Evolutionary conservation across 2,888 invertebrate genomes (phyloP).

Genomic region (Hypsopygia costalis): DNA sequence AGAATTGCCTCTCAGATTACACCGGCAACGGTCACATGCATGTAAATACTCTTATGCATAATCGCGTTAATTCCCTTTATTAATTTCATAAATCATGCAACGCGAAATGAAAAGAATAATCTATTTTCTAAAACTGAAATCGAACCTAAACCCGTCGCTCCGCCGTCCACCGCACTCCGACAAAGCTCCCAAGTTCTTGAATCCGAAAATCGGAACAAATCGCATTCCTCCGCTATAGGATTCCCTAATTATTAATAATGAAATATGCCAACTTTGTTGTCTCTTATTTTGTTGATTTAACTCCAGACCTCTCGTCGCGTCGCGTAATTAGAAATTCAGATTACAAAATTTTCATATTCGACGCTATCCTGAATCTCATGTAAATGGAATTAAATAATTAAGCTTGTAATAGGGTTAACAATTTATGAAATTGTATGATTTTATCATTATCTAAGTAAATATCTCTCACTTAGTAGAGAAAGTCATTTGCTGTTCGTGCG

Average conservation of each 20-base stretch:
- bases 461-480: too few relatives aligned
- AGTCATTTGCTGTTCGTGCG: too few relatives aligned
- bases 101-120: too few relatives aligned
- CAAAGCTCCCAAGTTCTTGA: conserved; percentile 14
- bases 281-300: conserved; percentile 62
- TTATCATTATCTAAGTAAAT: too few relatives aligned
- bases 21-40: too few relatives aligned
- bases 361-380: conserved; percentile 26
- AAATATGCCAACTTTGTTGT: conserved; percentile 73
- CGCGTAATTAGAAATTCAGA: conserved; percentile 70
- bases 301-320: conserved; percentile 31
- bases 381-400: conserved; percentile 14
- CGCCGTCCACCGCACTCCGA: conserved; percentile 10
- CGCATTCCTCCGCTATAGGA: conserved; percentile 43
- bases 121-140: neutral
- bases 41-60: too few relatives aligned
- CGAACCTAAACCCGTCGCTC: conserved; percentile 6
- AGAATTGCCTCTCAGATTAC: too few relatives aligned
- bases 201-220: conserved; percentile 49
- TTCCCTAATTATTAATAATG: conserved; percentile 61
- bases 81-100: too few relatives aligned
- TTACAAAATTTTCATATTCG: conserved; percentile 55
- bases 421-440: conserved; percentile 1
- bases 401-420: conserved; percentile 8
- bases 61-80: too few relatives aligned